Evolutionary conservation across 2,888 invertebrate species (phyloP), one percentile per base, ranked within the genome.

Genomic region (Meghimatium bilineatum): DNA sequence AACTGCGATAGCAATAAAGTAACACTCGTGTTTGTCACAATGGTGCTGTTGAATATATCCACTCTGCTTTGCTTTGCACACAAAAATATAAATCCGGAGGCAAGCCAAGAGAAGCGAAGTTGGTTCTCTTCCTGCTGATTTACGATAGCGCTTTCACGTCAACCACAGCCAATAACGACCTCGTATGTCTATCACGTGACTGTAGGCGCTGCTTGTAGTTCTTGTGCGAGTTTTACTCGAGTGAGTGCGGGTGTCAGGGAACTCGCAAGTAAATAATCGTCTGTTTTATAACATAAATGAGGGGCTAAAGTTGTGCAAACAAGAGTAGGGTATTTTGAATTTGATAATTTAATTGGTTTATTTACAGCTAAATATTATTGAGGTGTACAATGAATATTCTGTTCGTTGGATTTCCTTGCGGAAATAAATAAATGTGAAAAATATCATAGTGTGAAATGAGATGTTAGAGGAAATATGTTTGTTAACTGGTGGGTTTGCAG

Each of bases 111-210:
- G 49, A 0, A 52, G 3, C 52, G 12, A 26, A 12, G 44, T 44
- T 14, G 38, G 34, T 56, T 32, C 49, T 38, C 67, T 26, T 75
- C 76, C 67, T 29, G 49, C 67, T 82, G 82, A 82, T 82, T 82
- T 82, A 82, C 82, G 82, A 76, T 76, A 74, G 32, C 5, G 74
- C 52, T 14, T 26, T 81, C 60, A 26, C 72, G 74, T 74, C 81
- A 74, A 81, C 81, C 66, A 34, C 81, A 81, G 76, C 82, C 82
- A 82, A 82, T 82, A 82, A 82, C 82, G 67, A 82, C 76, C 26
- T 52, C 76, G 82, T 82, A 75, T 60, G 66, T 76, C 60, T 82
- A 52, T 82, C 82, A 82, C 82, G 82, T 82, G 82, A 67, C 74
- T 38, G 75, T 49, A 67, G 29, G 67, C 56, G 67, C 67, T 36